These are phyloP conservation scores for Chrysina gloriosa DNA, from an alignment of 2,888 invertebrate species.

Conservation along the genomic window DNA sequence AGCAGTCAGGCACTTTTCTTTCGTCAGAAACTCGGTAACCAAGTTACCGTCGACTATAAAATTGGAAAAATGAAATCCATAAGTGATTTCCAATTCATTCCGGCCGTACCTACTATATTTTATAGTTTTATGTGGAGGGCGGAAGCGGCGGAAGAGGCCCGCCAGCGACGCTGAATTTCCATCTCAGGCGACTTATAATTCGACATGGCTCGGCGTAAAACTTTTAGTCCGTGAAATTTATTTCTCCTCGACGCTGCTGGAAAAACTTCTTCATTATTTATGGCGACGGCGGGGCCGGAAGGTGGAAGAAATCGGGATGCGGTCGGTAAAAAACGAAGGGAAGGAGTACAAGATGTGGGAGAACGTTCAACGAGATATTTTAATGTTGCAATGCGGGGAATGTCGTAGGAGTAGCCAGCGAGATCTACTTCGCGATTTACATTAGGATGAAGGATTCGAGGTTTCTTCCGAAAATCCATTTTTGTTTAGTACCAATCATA, in stretches of 20 bases:
- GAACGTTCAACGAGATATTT: too few species aligned
- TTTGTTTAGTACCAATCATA: too few species aligned
- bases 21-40: constrained; percentile 24
- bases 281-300: background rate
- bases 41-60: constrained; percentile 30
- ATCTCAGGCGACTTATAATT: constrained; percentile 25
- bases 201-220: constrained; percentile 17
- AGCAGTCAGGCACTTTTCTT: background rate
- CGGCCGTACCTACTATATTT: constrained; percentile 25
- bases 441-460: too few species aligned
- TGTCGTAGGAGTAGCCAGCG: too few species aligned
- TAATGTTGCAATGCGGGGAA: too few species aligned
- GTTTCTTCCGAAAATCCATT: too few species aligned
- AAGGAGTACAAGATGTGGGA: background rate
- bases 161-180: constrained; percentile 27
- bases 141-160: too few species aligned
- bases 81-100: constrained; percentile 35
- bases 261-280: constrained; percentile 36
- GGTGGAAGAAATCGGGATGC: background rate
- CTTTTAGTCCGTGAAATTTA: constrained; percentile 31
- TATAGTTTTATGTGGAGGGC: constrained; percentile 22
- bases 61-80: constrained; percentile 37
- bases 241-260: constrained; percentile 11
- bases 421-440: too few species aligned
- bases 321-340: background rate